Percentiles rank a stretch among this genome's conserved stretches.
These are phyloP conservation scores for Tridacna gigas DNA, from an alignment of 2,888 invertebrate species.

Conservation along the genomic window DNA sequence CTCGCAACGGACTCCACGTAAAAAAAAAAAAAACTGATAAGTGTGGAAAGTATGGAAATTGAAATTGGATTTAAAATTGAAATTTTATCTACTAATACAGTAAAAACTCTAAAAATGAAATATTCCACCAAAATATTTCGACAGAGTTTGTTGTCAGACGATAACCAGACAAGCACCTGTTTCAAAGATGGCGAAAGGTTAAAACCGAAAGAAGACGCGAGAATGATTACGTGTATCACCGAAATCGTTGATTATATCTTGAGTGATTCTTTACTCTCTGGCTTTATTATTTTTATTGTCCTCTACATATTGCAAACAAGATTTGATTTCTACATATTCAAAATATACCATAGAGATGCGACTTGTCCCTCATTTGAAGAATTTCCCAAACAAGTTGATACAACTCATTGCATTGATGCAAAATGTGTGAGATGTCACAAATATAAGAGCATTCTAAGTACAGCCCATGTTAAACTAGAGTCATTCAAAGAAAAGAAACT, in stretches of 20 bases:
- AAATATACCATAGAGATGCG: neutral
- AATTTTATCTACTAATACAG: too few species aligned
- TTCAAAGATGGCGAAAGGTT: neutral
- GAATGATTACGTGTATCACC: neutral
- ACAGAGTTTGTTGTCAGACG: neutral
- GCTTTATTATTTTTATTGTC: constrained; percentile 22
- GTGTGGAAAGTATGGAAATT: too few species aligned
- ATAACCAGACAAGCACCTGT: constrained; percentile 43
- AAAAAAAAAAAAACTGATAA: too few species aligned
- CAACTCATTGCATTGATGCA: constrained; percentile 62
- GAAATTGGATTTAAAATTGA: too few species aligned
- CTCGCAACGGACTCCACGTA: constrained; percentile 19
- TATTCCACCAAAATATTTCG: neutral
- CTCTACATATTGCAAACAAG: constrained; percentile 16
- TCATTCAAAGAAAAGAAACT: neutral
- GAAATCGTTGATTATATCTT: neutral
- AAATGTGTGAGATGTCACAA: constrained; percentile 74
- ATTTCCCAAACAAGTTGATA: neutral
- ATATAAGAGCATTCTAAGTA: constrained; percentile 38
- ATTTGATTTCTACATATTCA: constrained; percentile 37
- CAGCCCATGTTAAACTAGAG: neutral
- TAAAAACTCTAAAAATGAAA: neutral
- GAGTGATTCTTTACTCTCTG: constrained; percentile 34
- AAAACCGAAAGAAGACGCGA: constrained; percentile 29
- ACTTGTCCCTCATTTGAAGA: neutral